Conservation (phyloP, 64 coral and sea anemone species). For the Stylophora pistillata region DNA sequence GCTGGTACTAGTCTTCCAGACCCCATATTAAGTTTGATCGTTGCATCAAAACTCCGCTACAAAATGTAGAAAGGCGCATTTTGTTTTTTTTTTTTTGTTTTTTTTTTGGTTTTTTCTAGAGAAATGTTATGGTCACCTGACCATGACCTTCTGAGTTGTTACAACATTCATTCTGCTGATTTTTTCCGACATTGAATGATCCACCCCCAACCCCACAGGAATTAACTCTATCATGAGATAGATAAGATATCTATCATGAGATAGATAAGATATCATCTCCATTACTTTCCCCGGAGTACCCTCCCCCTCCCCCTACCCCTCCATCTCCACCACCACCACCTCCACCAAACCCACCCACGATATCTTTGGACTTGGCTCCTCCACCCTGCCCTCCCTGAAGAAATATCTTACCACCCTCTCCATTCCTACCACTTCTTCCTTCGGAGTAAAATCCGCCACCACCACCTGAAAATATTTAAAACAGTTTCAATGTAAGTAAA, state of each 20-base stretch:
- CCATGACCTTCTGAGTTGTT: neutral
- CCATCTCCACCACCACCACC: neutral
- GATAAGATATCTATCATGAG: too few species aligned
- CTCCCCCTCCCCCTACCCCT: neutral
- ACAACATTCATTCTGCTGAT: neutral
- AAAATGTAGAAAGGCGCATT: too few species aligned
- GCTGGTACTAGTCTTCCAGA: too few species aligned
- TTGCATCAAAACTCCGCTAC: too few species aligned
- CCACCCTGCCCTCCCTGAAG: neutral
- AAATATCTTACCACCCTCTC: neutral
- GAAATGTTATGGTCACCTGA: neutral
- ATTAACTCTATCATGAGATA: neutral
- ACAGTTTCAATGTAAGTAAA: neutral
- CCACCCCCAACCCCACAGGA: neutral
- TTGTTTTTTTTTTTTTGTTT: too few species aligned
- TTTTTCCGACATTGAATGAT: neutral
- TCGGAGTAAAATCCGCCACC: neutral
- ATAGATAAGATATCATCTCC: too few species aligned
- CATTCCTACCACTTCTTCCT: neutral
- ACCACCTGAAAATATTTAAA: neutral
- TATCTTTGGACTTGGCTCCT: neutral
- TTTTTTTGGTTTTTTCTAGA: neutral
- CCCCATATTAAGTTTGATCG: too few species aligned
- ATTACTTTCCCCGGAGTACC: neutral
- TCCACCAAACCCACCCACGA: neutral